Evolutionary conservation across 2,113 vertebrate genomes (phyloP).

Genomic region (Leptodactylus fuscus): DNA sequence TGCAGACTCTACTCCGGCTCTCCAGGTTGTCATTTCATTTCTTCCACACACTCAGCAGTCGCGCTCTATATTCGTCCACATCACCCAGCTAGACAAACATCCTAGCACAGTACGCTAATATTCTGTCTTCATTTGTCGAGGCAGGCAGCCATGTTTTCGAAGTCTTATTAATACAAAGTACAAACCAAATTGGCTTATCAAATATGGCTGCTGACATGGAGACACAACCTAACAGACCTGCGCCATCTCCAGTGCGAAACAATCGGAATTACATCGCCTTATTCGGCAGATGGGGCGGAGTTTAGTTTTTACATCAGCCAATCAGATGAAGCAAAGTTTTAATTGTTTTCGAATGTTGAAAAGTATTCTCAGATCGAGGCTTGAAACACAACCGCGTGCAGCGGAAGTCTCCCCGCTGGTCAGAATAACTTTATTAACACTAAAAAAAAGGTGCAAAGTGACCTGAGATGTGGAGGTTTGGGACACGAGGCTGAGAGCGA

Average conservation of each 20-base stretch:
- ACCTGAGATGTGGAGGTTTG: neutral
- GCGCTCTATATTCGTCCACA: neutral
- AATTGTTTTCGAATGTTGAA: neutral
- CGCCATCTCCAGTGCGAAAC: no score
- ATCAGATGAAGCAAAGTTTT: neutral
- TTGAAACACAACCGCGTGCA: conserved; percentile 9
- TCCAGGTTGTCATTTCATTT: neutral
- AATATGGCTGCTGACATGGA: neutral
- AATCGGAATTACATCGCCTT: no score
- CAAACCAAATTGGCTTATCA: neutral
- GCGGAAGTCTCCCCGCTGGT: neutral
- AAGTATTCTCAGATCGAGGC: conserved; percentile 4
- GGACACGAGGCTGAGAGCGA: neutral
- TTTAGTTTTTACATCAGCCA: neutral
- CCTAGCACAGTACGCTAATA: neutral
- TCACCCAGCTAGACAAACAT: neutral
- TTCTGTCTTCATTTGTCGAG: neutral
- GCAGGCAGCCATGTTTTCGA: neutral
- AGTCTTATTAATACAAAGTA: neutral
- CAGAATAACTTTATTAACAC: neutral
- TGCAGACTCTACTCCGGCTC: neutral
- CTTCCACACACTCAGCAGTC: conserved; percentile 29
- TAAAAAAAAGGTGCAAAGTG: no score
- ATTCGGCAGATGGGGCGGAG: neutral
- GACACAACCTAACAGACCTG: fast-evolving